Conservation (phyloP, 2,113 vertebrate genomes). For the Apodemus sylvaticus region DNA sequence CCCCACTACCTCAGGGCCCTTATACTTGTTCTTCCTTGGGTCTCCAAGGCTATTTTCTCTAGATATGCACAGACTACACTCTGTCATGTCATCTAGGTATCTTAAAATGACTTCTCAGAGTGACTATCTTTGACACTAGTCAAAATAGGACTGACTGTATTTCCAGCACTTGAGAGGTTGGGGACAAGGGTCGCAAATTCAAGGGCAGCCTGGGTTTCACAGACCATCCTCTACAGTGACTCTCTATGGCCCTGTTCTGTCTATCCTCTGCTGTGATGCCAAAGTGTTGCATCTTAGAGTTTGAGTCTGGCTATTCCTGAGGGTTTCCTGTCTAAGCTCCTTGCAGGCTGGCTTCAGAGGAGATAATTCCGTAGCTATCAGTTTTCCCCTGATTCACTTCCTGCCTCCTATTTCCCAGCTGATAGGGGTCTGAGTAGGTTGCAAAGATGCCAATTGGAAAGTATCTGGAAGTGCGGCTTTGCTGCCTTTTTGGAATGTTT, state of each 20-base stretch:
- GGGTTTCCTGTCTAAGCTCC: not conserved
- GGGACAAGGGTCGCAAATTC: not conserved
- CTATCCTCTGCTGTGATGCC: accelerated
- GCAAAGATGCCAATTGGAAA: constrained; percentile 3
- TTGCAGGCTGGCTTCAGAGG: not conserved
- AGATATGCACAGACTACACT: accelerated
- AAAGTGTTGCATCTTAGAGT: not conserved
- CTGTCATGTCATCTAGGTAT: not conserved
- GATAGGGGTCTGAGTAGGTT: not conserved
- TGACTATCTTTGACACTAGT: accelerated
- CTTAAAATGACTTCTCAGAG: not conserved
- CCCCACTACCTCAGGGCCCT: not conserved
- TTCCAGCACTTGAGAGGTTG: not conserved
- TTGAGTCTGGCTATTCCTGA: not conserved
- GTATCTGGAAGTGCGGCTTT: accelerated
- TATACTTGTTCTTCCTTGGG: not conserved
- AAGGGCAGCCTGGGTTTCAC: not conserved
- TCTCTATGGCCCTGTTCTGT: too few relatives aligned
- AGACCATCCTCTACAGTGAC: not conserved
- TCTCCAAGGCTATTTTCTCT: too few relatives aligned
- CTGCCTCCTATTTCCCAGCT: constrained; percentile 5
- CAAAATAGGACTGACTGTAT: not conserved
- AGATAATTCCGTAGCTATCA: not conserved
- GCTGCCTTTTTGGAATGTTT: not conserved
- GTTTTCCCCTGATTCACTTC: not conserved